phyloP scores from a whole-genome alignment of 2,888 invertebrate genomes.

The Pteria penguin region DNA sequence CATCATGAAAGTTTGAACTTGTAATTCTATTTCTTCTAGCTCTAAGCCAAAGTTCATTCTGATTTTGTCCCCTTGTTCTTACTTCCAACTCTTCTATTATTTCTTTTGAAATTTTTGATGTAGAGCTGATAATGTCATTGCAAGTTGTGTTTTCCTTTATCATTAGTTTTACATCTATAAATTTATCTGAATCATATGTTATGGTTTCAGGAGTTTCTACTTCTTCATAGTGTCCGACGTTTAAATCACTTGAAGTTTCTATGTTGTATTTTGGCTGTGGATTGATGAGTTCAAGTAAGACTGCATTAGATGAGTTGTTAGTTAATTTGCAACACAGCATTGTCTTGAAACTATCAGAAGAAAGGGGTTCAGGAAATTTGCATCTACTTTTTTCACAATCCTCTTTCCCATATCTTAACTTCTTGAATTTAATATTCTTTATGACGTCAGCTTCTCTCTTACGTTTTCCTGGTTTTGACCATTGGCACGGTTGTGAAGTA shows the following conservation, averaged over 20 bases:
- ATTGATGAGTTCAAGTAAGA: not conserved
- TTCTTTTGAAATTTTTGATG: not conserved
- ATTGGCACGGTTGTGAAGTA: conserved; percentile 19
- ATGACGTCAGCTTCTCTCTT: conserved; percentile 17
- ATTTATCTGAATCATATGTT: not conserved
- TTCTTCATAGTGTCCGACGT: conserved; percentile 4
- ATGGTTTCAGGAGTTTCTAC: not conserved
- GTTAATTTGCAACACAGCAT: not conserved
- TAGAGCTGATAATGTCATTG: not conserved
- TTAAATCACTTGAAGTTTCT: conserved; percentile 7
- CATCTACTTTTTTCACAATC: not conserved
- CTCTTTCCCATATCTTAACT: not conserved
- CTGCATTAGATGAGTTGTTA: not conserved
- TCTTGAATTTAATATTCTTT: conserved; percentile 19
- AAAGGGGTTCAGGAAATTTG: not conserved
- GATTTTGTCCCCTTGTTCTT: conserved; percentile 2
- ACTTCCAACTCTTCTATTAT: not conserved
- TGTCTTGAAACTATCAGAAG: not conserved
- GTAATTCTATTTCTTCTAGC: conserved; percentile 26
- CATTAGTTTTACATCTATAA: not conserved
- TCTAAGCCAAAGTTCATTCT: conserved; percentile 7
- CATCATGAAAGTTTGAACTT: conserved; percentile 21
- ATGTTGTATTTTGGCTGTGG: not conserved
- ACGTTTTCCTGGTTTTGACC: conserved; percentile 17
- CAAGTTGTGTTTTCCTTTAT: not conserved